phyloP scores from a whole-genome alignment of 2,113 vertebrate genomes.

The Sciurus niger region DNA sequence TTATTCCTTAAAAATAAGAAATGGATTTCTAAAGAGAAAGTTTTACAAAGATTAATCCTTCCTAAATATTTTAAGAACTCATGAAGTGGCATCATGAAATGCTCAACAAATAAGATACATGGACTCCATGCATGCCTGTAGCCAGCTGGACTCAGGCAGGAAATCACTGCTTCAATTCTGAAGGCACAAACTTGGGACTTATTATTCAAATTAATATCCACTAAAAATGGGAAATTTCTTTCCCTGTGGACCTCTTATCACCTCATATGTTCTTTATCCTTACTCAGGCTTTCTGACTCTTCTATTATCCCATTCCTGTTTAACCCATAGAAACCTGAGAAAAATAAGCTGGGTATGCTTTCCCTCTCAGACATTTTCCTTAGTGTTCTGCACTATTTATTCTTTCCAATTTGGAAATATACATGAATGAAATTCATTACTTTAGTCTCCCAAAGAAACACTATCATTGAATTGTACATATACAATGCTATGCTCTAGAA shows the following conservation, averaged over 20 bases:
- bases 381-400: neutral
- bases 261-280: neutral
- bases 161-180: neutral
- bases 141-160: neutral
- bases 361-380: neutral
- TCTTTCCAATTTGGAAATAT: slow-evolving; percentile 38
- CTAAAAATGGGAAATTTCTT: neutral
- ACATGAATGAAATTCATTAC: slow-evolving; percentile 44
- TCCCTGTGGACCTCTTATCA: too few species aligned
- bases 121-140: neutral
- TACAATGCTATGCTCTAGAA: slow-evolving; percentile 10
- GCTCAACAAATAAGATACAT: neutral
- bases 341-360: neutral
- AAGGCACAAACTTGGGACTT: neutral
- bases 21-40: slow-evolving; percentile 72
- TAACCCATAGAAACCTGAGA: neutral
- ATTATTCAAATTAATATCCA: neutral
- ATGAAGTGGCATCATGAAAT: neutral
- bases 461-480: neutral
- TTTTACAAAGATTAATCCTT: slow-evolving; percentile 65
- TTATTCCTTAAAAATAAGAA: slow-evolving; percentile 80
- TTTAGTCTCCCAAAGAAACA: slow-evolving; percentile 18
- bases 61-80: slow-evolving; percentile 66
- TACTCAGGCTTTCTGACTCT: neutral
- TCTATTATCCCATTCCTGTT: neutral